Conservation (phyloP, 2,113 vertebrate genomes). For the Sebastes schlegelii region DNA sequence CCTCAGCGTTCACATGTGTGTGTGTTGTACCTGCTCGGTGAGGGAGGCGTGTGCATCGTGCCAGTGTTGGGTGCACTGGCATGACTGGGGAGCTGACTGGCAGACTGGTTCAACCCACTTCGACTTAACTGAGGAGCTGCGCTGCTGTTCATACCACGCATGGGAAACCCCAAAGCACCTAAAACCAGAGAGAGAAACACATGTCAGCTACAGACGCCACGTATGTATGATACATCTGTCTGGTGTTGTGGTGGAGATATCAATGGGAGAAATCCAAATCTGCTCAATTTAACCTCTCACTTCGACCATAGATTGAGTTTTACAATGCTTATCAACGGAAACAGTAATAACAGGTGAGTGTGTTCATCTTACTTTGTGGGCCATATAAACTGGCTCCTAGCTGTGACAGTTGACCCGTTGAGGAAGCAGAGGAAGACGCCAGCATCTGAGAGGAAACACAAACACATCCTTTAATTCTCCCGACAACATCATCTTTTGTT, state of each 20-base stretch:
- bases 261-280: no score
- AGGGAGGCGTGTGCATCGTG: conserved; percentile 98
- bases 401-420: conserved; percentile 98
- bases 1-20: background rate
- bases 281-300: no score
- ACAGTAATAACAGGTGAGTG: no score
- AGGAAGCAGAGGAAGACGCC: conserved; percentile 93
- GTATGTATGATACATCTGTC: no score
- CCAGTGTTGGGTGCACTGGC: conserved; percentile 94
- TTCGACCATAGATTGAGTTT: no score
- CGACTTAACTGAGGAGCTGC: conserved; percentile 95
- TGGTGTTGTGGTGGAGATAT: no score
- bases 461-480: background rate
- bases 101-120: conserved; percentile 91
- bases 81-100: conserved; percentile 96
- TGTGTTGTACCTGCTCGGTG: conserved; percentile 93
- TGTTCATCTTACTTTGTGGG: conserved; percentile 93
- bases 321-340: no score
- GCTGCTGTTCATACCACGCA: conserved; percentile 97
- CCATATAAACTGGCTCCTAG: conserved; percentile 99
- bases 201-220: no score
- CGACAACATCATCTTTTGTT: background rate
- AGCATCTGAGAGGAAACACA: conserved; percentile 88
- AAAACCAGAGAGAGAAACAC: conserved; percentile 39
- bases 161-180: conserved; percentile 98